Base-by-base conservation (phyloP, 2,113 vertebrate species). In the Tichodroma muraria region DNA sequence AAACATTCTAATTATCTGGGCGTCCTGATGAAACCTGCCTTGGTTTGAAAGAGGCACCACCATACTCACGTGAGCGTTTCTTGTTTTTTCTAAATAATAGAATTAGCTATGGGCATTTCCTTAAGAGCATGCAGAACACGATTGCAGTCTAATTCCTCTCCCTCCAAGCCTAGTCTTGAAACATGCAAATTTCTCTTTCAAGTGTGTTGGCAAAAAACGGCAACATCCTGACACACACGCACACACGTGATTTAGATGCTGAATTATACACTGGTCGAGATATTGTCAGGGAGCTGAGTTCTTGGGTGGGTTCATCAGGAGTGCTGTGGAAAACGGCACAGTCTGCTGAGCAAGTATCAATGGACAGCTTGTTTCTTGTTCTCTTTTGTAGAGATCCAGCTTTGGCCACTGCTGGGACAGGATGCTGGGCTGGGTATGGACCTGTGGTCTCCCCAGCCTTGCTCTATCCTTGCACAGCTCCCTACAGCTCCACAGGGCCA, bases 101-200 rank as follows among this genome's bases (percentile, higher is more conserved):
- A 77, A 78, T 78, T 96, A 81, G 88, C 94, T 97, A 40, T 94
- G 85, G 92, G 96, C 95, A 94, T 94, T 96, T 96, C 90, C 82
- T 94, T 96, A 91, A 86, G 85, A 97, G 80, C 91, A 80, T 2
- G 21, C 69, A 80, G 88, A 96, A 88, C 33, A 16, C 93, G 91
- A 83, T 59, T 95, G 95, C 85, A 76, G 54, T 90, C 12, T 93
- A 85, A 94, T 95, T 90, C 86, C 69, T 88, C 59, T 87, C 85
- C 78, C 44, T 97, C 92, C 95, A 91, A 94, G 95, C 90, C 95
- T 94, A 56, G 95, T 96, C 95, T 94, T 95, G 95, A 97, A 96
- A 83, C 71, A 93, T 96, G 94, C 91, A 83, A 89, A 94, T 94
- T 94, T 95, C 68, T 91, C 65, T 93, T 94, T 95, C 49, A 95